Evolutionary conservation across 92 coral and sea anemone genomes (phyloP).

Genomic region (Scolanthus callimorphus): DNA sequence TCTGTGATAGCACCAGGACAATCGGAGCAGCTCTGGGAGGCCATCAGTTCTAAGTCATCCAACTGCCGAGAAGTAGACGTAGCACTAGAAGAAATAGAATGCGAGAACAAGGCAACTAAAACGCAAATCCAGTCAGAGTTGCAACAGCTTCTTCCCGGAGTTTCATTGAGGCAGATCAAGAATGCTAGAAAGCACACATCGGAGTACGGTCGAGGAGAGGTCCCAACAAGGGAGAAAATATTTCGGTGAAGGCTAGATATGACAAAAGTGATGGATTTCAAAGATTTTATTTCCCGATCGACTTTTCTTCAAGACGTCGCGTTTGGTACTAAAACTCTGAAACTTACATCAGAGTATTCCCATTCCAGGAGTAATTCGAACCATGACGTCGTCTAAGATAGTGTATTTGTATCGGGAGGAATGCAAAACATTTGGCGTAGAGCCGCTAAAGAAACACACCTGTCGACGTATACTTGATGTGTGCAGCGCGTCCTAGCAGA

Average conservation of each 20-base stretch:
- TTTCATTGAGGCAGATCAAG: slow-evolving; percentile 36
- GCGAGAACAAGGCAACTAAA: slow-evolving; percentile 27
- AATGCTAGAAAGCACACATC: slow-evolving; percentile 35
- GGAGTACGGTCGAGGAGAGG: slow-evolving; percentile 26
- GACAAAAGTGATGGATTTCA: slow-evolving; percentile 27
- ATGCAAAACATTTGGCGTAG: slow-evolving; percentile 5
- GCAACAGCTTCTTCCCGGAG: slow-evolving; percentile 43
- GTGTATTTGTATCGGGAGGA: slow-evolving; percentile 24
- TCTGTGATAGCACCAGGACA: slow-evolving; percentile 29
- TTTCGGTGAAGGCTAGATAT: no score
- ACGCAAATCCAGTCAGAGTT: slow-evolving; percentile 28
- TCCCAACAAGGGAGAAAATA: no score
- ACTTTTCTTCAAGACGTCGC: slow-evolving; percentile 41
- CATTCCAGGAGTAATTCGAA: slow-evolving; percentile 46
- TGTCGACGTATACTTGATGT: no score
- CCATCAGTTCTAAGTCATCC: not conserved
- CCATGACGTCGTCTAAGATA: slow-evolving; percentile 31
- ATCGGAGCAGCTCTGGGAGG: slow-evolving; percentile 20
- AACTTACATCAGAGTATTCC: slow-evolving; percentile 29
- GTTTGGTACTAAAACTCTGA: slow-evolving; percentile 29
- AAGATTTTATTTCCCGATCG: slow-evolving; percentile 37
- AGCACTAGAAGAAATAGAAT: slow-evolving; percentile 38
- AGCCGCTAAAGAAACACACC: no score
- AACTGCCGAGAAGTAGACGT: slow-evolving; percentile 3
- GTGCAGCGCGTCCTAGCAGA: slow-evolving; percentile 52